phyloP scores from a whole-genome alignment of 2,888 invertebrate genomes.

The Drosophila paucipuncta region DNA sequence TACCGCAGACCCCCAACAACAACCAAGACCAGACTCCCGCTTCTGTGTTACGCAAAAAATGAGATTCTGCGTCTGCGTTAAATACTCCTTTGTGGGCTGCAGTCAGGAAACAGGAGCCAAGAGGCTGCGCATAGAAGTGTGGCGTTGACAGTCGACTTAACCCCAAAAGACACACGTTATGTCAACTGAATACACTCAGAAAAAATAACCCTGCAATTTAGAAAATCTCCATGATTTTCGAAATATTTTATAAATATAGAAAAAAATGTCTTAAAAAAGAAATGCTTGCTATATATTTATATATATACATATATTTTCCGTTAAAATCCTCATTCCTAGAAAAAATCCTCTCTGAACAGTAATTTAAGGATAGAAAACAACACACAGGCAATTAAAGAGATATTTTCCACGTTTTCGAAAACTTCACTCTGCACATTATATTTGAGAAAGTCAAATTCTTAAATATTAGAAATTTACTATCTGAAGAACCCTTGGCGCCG shows the following conservation, averaged over 20 bases:
- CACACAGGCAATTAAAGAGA: too few relatives aligned
- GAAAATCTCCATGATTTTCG: neutral
- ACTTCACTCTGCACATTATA: too few relatives aligned
- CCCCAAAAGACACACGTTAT: slow-evolving; percentile 14
- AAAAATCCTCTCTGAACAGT: too few relatives aligned
- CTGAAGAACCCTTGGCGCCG: neutral
- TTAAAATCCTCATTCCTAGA: neutral
- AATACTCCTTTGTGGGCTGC: slow-evolving; percentile 56
- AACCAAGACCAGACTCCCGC: slow-evolving; percentile 34
- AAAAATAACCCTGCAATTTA: neutral
- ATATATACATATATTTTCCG: too few relatives aligned
- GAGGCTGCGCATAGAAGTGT: slow-evolving; percentile 53
- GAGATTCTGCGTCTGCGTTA: slow-evolving; percentile 61
- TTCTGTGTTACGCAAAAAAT: slow-evolving; percentile 56
- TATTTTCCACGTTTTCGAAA: too few relatives aligned
- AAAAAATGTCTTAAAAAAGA: neutral
- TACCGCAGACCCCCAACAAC: slow-evolving; percentile 12
- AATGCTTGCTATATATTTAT: neutral
- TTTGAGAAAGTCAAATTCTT: too few relatives aligned
- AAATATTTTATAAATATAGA: neutral
- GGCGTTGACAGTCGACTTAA: slow-evolving; percentile 48
- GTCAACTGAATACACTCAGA: neutral
- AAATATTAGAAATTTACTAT: neutral
- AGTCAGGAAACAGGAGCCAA: slow-evolving; percentile 2
- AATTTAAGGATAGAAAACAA: neutral